Evolutionary conservation across 2,888 invertebrate species (phyloP), one percentile per base, ranked within the genome.

Genomic region (Pegoplata infirma): DNA sequence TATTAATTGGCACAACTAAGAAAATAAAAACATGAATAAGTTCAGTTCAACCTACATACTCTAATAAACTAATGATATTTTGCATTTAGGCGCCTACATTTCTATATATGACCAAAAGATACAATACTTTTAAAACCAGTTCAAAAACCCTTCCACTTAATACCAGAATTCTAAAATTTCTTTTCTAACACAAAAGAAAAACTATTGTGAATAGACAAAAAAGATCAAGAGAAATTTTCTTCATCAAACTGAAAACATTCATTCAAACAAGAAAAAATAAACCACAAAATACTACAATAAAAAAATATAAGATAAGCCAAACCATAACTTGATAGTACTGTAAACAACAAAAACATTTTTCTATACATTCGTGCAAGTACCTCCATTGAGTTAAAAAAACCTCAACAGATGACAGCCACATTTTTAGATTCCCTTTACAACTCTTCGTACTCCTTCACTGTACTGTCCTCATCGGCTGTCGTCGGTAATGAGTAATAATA

Each of bases 381-480:
- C 4, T 36, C 17, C 19, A 58, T 36, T 28, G 17, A 47, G 28
- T 46, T 12, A 17, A 44, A 66, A 55, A 14, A 12, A 63, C 63
- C 17, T 73, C 73, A 73, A 73, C 77, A 78, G 77, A 73, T 78
- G 77, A 69, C 63, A 64, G 28, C 59, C 71, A 72, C 67, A 47
- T 76, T 76, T 76, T 49, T 56, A 56, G 49, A 44, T 63, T 58
- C 51, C 66, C 44, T 46, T 73, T 49, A 12, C 19, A 51, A 21
- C 21, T 32, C 63, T 8, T 40, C 0, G 16, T 12, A 19, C 40
- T 25, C 10, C 64, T 47, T 23, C 5, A 16, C 6, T 12, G 10
- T 14, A 44, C 10, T 8, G 46, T 28, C 23, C 61, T 40, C 53
- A n/a, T 40, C 12, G 36, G 8, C 12, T 19, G 19, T 32, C 56